These are phyloP conservation scores for Pantherophis alleghaniensis DNA, from an alignment of 2,797 vertebrate genomes.

Conservation along the genomic window DNA sequence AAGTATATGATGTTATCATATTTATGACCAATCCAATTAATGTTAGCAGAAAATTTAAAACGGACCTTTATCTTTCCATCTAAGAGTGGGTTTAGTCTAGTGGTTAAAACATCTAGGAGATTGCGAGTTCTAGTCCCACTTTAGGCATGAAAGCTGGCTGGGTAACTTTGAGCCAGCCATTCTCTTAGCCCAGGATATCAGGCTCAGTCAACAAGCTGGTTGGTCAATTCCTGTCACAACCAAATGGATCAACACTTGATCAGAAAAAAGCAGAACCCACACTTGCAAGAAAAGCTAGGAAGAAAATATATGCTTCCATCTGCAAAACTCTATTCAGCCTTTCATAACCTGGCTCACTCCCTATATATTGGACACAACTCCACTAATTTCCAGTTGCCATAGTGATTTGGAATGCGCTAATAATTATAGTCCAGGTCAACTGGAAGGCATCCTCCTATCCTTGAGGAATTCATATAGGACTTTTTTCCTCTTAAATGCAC, in stretches of 20 bases:
- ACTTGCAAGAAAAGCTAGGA: neutral
- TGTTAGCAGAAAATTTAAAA: neutral
- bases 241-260: neutral
- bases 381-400: neutral
- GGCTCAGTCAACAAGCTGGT: neutral
- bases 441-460: neutral
- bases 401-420: neutral
- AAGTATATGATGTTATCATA: neutral
- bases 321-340: neutral
- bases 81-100: neutral
- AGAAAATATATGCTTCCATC: neutral
- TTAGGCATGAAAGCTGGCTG: neutral
- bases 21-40: neutral
- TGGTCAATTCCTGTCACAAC: neutral
- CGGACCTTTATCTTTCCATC: neutral
- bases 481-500: neutral
- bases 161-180: neutral
- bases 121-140: no score
- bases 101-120: neutral
- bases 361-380: neutral
- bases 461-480: neutral
- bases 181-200: neutral
- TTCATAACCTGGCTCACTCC: neutral
- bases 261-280: neutral
- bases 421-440: neutral